These are phyloP conservation scores for Athalia rosae DNA, from an alignment of 2,888 invertebrate genomes.

Conservation along the genomic window DNA sequence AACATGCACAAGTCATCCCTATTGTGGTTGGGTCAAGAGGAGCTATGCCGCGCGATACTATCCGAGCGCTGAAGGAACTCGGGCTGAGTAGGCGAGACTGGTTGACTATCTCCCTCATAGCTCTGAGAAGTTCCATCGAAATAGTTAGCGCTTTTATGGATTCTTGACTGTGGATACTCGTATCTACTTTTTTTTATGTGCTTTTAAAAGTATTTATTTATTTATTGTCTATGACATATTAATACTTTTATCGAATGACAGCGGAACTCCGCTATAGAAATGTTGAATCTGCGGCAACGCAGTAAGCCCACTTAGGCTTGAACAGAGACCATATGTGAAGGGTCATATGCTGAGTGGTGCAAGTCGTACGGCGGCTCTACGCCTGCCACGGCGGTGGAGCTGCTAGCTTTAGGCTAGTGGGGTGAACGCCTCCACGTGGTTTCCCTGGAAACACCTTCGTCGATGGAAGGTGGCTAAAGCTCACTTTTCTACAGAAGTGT, in stretches of 20 bases:
- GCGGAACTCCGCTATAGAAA: too few relatives aligned
- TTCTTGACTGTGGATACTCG: conserved; percentile 45
- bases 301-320: conserved; percentile 3
- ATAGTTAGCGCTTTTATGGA: conserved; percentile 61
- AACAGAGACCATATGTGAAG: background rate
- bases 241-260: too few relatives aligned
- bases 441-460: conserved; percentile 44
- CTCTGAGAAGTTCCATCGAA: conserved; percentile 59
- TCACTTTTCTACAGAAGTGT: conserved; percentile 2
- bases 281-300: background rate
- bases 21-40: conserved; percentile 66
- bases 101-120: conserved; percentile 59
- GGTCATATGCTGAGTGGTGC: conserved; percentile 29
- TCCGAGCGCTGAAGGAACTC: conserved; percentile 47
- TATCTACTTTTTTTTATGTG: too few relatives aligned
- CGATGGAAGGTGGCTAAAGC: conserved; percentile 3
- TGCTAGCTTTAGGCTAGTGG: conserved; percentile 3
- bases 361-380: conserved; percentile 21
- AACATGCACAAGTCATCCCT: conserved; percentile 57
- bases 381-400: conserved; percentile 45
- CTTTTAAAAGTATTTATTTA: background rate
- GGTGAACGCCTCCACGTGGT: conserved; percentile 45
- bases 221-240: background rate
- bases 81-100: conserved; percentile 52
- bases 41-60: conserved; percentile 61